These are phyloP conservation scores for Cyphomyrus discorhynchus DNA, from an alignment of 2,113 vertebrate genomes.

Conservation along the genomic window DNA sequence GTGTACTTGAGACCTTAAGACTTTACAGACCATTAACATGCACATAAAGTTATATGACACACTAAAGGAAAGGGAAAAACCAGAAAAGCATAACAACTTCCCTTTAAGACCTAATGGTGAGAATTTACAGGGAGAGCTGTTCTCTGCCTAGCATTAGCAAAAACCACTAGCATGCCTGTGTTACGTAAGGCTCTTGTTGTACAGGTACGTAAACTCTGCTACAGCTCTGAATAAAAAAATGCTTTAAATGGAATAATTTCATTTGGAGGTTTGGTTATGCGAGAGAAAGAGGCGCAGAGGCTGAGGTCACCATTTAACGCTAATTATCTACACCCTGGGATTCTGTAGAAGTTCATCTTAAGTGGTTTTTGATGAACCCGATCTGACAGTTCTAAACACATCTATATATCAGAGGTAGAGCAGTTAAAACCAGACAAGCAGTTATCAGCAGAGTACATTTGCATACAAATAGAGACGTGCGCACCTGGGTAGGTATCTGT, in stretches of 20 bases:
- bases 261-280: slow-evolving; percentile 29
- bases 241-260: slow-evolving; percentile 22
- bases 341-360: slow-evolving; percentile 9
- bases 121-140: neutral
- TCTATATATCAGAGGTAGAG: neutral
- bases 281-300: slow-evolving; percentile 27
- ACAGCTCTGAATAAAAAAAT: neutral
- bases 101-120: neutral
- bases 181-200: neutral
- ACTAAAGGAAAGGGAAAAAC: neutral
- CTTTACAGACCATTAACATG: neutral
- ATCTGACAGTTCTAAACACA: slow-evolving; percentile 19
- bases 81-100: neutral
- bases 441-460: neutral
- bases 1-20: neutral
- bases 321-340: slow-evolving; percentile 24
- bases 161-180: neutral
- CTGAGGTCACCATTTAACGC: slow-evolving; percentile 25
- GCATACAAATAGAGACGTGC: neutral
- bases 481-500: neutral
- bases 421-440: slow-evolving; percentile 3
- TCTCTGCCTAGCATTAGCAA: neutral
- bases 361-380: slow-evolving; percentile 1
- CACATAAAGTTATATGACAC: neutral
- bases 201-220: neutral